Percentiles rank a stretch among this genome's conserved stretches.
phyloP scores from a whole-genome alignment of 2,888 invertebrate species.

The Lypha dubia region DNA sequence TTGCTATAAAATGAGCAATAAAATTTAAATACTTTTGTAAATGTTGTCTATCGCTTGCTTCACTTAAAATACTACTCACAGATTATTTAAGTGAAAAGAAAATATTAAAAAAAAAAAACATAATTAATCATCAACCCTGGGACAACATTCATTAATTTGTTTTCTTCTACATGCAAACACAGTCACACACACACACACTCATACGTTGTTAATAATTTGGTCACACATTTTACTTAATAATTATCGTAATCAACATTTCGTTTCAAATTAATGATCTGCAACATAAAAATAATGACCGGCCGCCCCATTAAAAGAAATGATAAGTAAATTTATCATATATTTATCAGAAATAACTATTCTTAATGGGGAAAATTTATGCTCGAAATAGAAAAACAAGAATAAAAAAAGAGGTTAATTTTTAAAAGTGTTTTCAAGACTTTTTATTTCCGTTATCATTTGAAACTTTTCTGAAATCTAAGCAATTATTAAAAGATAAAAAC shows the following conservation, averaged over 20 bases:
- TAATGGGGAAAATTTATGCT: no score
- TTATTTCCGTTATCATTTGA: no score
- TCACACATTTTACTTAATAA: constrained; percentile 31
- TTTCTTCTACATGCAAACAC: background rate
- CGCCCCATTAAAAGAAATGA: background rate
- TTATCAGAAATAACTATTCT: background rate
- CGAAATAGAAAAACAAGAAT: no score
- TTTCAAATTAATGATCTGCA: constrained; percentile 43
- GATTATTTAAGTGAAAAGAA: background rate
- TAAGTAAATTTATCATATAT: background rate
- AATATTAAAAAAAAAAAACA: background rate
- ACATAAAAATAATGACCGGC: background rate
- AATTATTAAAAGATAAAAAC: no score
- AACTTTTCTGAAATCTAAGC: no score
- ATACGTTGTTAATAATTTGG: constrained; percentile 18
- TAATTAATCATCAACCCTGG: constrained; percentile 46
- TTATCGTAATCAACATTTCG: constrained; percentile 23
- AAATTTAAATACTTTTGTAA: constrained; percentile 37
- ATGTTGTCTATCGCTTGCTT: background rate
- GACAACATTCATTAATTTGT: constrained; percentile 30
- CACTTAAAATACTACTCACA: background rate
- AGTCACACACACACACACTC: no score
- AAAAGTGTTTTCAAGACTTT: no score
- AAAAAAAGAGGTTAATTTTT: no score
- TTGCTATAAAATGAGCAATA: background rate